Base-by-base conservation (phyloP, 2,888 invertebrate genomes). In the Tigriopus californicus region DNA sequence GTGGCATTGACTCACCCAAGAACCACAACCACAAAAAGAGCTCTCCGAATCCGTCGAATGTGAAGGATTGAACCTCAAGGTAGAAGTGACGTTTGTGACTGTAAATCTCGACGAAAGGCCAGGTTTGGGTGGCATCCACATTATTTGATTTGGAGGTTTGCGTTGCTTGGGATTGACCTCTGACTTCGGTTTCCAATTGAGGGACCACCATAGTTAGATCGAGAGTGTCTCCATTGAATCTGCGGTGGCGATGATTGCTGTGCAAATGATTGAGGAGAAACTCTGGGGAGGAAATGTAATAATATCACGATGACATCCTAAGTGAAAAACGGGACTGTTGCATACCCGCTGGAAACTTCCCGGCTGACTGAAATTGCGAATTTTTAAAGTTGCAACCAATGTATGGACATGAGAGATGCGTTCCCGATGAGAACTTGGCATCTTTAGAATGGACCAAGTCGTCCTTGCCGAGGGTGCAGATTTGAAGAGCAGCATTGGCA, bases 1-100 rank as follows among this genome's bases (percentile, higher is more conserved):
- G 12, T 22, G 11, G 15, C 10, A 48, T 48, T 48, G 20, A 18
- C 51, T 53, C 24, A 59, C 59, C 59, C 25, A 59, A 52, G 41
- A 59, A 59, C 59, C 59, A 59, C 18, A 59, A 42, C 59, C 59
- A 59, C 8, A 59, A 44, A 22, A 59, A 59, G 24, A 59, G 20
- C 11, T 59, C 59, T 41, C 52, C 52, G 11, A 52, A 33, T 40
- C 59, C 59, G 44, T 59, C 59, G 15, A 59, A 41, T 15, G 33
- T 51, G 41, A 52, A 59, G 41, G 49, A 49, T 22, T 59, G 59
- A 1, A 52, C 59, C 25, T 59, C 59, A 3, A 59, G 44, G 48
- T 59, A 59, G 22, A 59, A 59, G 24, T 59, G 52, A 41, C 59
- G 25, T 42, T 59, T 59, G 24, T 59, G 48, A 2, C 33, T 24